Evolutionary conservation across 2,888 invertebrate species (phyloP), one percentile per base, ranked within the genome.

Genomic region (Lasioglossum leucozonium): DNA sequence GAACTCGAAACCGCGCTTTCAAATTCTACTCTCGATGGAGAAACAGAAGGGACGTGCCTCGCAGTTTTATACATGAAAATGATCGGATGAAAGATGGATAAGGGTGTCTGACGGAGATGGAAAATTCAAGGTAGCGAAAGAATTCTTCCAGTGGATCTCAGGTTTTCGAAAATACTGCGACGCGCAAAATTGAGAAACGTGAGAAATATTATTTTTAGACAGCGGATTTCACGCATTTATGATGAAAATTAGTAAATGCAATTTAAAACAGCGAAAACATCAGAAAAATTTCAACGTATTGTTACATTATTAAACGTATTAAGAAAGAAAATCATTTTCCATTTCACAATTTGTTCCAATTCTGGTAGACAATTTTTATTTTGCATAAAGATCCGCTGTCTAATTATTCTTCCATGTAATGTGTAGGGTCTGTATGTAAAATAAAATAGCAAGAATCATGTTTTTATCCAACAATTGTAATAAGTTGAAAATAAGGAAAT

Each of bases 1-100:
- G 16, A 65, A 65, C 18, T 67, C 67, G 67, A 67, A 37, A 67
- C 67, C 67, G 30, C 65, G 65, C 10, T 65, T 65, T 65, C 65
- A 18, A 65, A 65, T 65, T 65, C 30, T 65, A 34, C 65, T 18
- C 30, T 4, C 65, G 18, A 30, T 18, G 34, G 18, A 16, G 34
- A 30, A 65, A 65, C 34, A 34, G 30, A 18, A 30, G 65, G 18
- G 16, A 65, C 65, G 65, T 65, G 30, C 30, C 16, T 0, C 30
- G 34, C 30, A 34, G 30, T 65, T 65, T 65, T 65, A 30, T 18
- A 34, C 65, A 34, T 26, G 34, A 34, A 62, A 65, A 65, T 65
- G 65, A 62, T 16, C 62, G 6, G 30, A 18, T 34, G 34, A 18
- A 65, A 34, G 8, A 65, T 34, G 34, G 65, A 65, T 55, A n/a